Base-by-base conservation (phyloP, 2,113 vertebrate genomes). In the Salminus brasiliensis region DNA sequence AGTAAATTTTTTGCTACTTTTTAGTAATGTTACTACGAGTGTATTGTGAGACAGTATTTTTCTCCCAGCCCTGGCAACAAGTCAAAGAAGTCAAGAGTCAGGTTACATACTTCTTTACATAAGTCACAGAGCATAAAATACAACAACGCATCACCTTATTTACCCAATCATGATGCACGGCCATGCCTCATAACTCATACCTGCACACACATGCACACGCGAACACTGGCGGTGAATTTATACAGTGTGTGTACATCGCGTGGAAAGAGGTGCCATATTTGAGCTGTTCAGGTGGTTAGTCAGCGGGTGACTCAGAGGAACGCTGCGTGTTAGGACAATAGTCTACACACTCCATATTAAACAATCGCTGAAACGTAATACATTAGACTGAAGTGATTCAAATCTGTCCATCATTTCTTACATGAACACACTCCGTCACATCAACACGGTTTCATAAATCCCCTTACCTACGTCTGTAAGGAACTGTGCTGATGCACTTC, bases 311-410 rank as follows among this genome's bases (percentile, higher is more conserved):
- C 72, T 91, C 88, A 91, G 69, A 55, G 2, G 69, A 45, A 34
- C 74, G 83, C 76, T 86, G 90, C 91, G 75, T 87, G 92, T 91
- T 65, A 43, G 81, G 87, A 85, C 92, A 90, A 75, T 76, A 59
- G 65, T 36, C 72, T 74, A 88, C 81, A 86, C 82, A 84, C 85
- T 83, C 74, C 39, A 32, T 57, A 25, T 57, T 52, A 49, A 55
- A 68, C n/a, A n/a, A n/a, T n/a, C n/a, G n/a, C n/a, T n/a, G n/a
- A n/a, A n/a, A n/a, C n/a, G n/a, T n/a, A n/a, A n/a, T n/a, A n/a
- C n/a, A n/a, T n/a, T n/a, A n/a, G n/a, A n/a, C n/a, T n/a, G n/a
- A n/a, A n/a, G n/a, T n/a, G n/a, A n/a, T n/a, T n/a, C n/a, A n/a
- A n/a, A n/a, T n/a, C n/a, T n/a, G n/a, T n/a, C n/a, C n/a, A n/a